Percentiles rank a stretch among this genome's conserved stretches.
phyloP scores from a whole-genome alignment of 2,888 invertebrate species.

The Noctua janthe region DNA sequence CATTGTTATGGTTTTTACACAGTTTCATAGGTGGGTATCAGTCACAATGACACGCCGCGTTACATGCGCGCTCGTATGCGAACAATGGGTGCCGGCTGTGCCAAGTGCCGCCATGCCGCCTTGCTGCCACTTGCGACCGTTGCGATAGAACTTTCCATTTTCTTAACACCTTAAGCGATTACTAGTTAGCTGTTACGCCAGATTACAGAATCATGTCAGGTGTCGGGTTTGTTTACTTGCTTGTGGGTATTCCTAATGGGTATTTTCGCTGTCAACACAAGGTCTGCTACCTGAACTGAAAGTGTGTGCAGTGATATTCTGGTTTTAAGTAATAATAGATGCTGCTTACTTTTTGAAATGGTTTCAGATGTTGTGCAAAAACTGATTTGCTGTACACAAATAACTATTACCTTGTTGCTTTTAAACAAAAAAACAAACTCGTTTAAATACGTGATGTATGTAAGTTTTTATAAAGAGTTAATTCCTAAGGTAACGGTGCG shows the following conservation, averaged over 20 bases:
- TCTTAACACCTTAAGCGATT: slow-evolving; percentile 72
- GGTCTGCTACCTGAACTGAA: background rate
- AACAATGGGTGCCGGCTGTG: slow-evolving; percentile 78
- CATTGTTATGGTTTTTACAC: slow-evolving; percentile 81
- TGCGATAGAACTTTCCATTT: slow-evolving; percentile 71
- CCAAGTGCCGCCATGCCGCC: slow-evolving; percentile 68
- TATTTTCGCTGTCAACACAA: slow-evolving; percentile 8
- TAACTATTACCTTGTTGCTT: too few relatives aligned
- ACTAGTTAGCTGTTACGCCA: slow-evolving; percentile 49
- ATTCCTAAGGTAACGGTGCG: background rate
- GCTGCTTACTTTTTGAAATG: background rate
- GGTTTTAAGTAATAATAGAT: background rate
- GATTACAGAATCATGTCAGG: slow-evolving; percentile 53
- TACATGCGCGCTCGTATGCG: slow-evolving; percentile 75
- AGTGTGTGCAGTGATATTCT: slow-evolving; percentile 1
- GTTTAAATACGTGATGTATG: background rate
- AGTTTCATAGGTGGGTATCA: slow-evolving; percentile 74
- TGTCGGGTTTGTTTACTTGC: slow-evolving; percentile 34
- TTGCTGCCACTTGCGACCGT: slow-evolving; percentile 40
- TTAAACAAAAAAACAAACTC: background rate
- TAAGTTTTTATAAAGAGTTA: slow-evolving; percentile 12
- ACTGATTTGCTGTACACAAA: background rate
- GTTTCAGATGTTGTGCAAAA: background rate
- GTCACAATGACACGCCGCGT: slow-evolving; percentile 77
- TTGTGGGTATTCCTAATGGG: slow-evolving; percentile 15